A percentile compares a stretch with the other conserved stretches of the same genome.
phyloP scores from a whole-genome alignment of 2,888 invertebrate species.

The Pharmacophagus antenor region DNA sequence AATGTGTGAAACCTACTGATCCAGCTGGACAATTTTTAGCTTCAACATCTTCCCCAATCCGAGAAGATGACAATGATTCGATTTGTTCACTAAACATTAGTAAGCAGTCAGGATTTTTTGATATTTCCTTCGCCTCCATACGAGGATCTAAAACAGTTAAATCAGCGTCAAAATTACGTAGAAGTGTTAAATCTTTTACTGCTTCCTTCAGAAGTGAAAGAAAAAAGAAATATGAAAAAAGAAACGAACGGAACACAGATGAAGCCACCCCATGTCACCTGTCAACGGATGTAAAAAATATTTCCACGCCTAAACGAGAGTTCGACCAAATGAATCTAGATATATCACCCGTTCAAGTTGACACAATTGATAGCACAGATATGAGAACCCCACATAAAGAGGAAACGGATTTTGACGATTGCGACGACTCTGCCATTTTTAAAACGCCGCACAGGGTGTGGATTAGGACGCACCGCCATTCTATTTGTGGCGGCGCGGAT shows the following conservation, averaged over 20 bases:
- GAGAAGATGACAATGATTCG: constrained; percentile 72
- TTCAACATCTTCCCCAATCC: constrained; percentile 72
- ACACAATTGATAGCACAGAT: constrained; percentile 70
- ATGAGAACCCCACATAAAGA: constrained; percentile 51
- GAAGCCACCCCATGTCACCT: constrained; percentile 66
- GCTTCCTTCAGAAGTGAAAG: constrained; percentile 76
- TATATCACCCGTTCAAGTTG: constrained; percentile 72
- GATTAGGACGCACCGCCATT: constrained; percentile 63
- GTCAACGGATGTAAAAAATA: constrained; percentile 55
- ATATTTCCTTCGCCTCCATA: constrained; percentile 73
- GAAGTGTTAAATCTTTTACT: constrained; percentile 77
- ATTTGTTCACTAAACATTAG: constrained; percentile 74
- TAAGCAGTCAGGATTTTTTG: constrained; percentile 76
- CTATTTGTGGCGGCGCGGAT: constrained; percentile 58
- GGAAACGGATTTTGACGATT: constrained; percentile 55
- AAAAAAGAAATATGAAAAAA: constrained; percentile 76
- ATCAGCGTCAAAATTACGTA: constrained; percentile 71
- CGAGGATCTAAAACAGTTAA: constrained; percentile 71
- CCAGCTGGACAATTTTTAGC: constrained; percentile 70
- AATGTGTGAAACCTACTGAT: constrained; percentile 67
- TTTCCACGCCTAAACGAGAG: constrained; percentile 65
- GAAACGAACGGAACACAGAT: constrained; percentile 65
- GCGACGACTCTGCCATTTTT: constrained; percentile 66
- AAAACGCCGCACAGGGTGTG: constrained; percentile 71
- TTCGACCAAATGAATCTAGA: constrained; percentile 66